Evolutionary conservation across 2,797 vertebrate genomes (phyloP), one percentile per base, ranked within the genome.

Genomic region (Bucorvus abyssinicus): DNA sequence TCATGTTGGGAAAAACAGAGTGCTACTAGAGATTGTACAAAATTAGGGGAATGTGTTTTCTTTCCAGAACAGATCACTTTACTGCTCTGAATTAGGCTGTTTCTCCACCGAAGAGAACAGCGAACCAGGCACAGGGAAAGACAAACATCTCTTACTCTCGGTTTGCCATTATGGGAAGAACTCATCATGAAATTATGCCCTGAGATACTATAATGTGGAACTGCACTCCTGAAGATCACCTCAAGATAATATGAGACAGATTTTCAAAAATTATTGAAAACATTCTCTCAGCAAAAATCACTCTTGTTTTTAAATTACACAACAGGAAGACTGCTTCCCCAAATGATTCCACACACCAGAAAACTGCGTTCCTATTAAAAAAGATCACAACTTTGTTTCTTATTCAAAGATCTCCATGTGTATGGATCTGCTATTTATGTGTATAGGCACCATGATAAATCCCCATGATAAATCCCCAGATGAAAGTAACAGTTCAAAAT

Each of bases 401-500:
- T 75, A 74, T 64, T 90, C 29, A 45, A 83, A 89, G 67, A 89
- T 87, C 64, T 40, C 44, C 5, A 6, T 29, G 7, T 40, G 38
- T 74, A 50, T 77, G 57, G 74, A 8, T 21, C 52, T 93, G n/a
- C 42, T 82, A 30, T 90, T 95, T 90, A 61, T 79, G 49, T 84
- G 52, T 76, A 40, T 88, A 93, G 42, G 44, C 50, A 86, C 81
- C 38, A 57, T 44, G 56, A 80, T 79, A 89, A 95, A 91, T 83
- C 38, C 50, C 71, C 17, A 19, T 44, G 53, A 78, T 78, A 87
- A 87, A 87, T 89, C 70, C 63, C 83, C 5, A 11, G 81, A 68
- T 74, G 60, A 95, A 92, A 93, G 34, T 80, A 91, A 23, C 19
- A 49, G 52, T 60, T 89, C 53, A 85, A 79, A 83, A 93, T 87